Evolutionary conservation across 64 coral and sea anemone species (phyloP), one percentile per base, ranked within the genome.

Genomic region (Astreopora myriophthalma): DNA sequence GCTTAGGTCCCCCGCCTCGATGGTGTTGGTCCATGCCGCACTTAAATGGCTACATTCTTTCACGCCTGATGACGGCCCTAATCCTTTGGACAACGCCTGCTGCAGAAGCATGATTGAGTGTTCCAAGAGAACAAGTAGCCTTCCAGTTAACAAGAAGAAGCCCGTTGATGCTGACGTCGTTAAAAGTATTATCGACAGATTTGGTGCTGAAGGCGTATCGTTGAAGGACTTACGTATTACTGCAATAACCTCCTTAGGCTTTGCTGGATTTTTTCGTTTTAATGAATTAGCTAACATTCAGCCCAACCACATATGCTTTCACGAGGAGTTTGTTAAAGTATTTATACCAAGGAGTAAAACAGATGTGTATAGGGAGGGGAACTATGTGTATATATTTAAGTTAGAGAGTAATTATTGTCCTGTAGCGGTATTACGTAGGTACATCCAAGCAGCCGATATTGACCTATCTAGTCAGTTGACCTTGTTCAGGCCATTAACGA

Each of bases 281-380:
- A 68, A 66, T 28, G 63, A 64, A 28, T 67, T 44, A 12, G 61
- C 34, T n/a, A 68, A 65, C 20, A 64, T 64, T 60, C 32, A 39
- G 26, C 63, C 12, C 8, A 85, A 35, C 20, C 80, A 85, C 31
- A 17, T 85, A 8, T 34, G 9, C 2, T 34, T 85, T 38, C 24
- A 22, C 22, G 80, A 85, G 12, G 57, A 39, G 20, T 85, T 60
- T 35, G n/a, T 85, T 85, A 85, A 85, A 39, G 31, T 85, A 14
- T 85, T 85, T 39, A 2, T 85, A 20, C 55, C 80, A 12, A 60
- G 29, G 11, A 71, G 58, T 22, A 70, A 90, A 35, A 81, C 63
- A 28, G 88, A 90, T 75, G 28, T 81, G 7, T 70, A 80, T 30
- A 69, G 88, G 27, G 88, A 90, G 34, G 75, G 75, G 23, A 90